Evolutionary conservation across 2,888 invertebrate genomes (phyloP), one percentile per base, ranked within the genome.

Genomic region (Onthophagus sagittarius): DNA sequence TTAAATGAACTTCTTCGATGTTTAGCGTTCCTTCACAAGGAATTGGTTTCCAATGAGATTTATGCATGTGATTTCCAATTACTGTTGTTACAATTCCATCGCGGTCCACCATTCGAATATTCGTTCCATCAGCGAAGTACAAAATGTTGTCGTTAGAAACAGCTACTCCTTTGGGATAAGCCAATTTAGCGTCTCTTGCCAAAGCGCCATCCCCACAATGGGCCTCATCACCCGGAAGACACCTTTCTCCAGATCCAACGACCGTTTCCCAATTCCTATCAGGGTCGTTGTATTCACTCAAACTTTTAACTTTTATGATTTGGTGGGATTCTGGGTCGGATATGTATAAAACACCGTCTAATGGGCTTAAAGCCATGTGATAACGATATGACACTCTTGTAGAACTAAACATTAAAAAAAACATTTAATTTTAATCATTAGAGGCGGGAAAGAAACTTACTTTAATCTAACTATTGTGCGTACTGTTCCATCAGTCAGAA

Each of bases 321-420:
- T 97, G 97, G 84, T 97, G 96, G 0, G 95, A 95, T 84, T 97
- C 97, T 0, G 98, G 97, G 84, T 98, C 97, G 0, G 98, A 97
- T 80, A 99, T 95, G 87, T 97, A 98, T 7, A 99, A 89, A 0
- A 93, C 93, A 31, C 97, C 97, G 83, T 98, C 97, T 11, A 97
- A 88, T 0, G 99, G 98, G 80, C 97, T 97, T 64, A 98, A 87
- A 0, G 98, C 96, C 90, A 99, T 94, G 87, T 98, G 97, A 85
- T 98, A 99, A 73, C 97, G 93, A 85, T 98, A 98, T 0, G 97
- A 96, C 0, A 98, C 97, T 80, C 96, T 90, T 0, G 96, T 95
- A 15, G 96, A 95, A 83, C 97, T 96, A 87, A 78, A 88, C 83
- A 13, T 15, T 23, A 72, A 72, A 53, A 6, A 15, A 0, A 67